phyloP scores from a whole-genome alignment of 2,797 vertebrate genomes.

The Tragelaphus eurycerus region DNA sequence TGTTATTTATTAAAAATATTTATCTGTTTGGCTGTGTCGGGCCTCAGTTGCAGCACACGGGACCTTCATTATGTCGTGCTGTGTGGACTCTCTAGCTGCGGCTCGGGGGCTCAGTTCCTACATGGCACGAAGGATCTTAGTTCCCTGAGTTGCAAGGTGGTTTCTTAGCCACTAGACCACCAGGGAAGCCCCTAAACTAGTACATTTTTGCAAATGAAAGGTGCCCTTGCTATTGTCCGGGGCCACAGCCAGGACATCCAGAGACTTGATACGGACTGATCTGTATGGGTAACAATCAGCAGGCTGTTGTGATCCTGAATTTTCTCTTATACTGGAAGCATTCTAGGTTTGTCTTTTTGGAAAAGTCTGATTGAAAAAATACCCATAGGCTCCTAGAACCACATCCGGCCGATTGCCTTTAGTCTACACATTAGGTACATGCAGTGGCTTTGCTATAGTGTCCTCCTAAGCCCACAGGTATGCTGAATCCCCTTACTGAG shows the following conservation, averaged over 20 bases:
- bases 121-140: neutral
- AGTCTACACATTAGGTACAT: neutral
- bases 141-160: neutral
- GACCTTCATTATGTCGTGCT: neutral
- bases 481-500: neutral
- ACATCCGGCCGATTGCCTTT: neutral
- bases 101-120: neutral
- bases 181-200: neutral
- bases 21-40: neutral
- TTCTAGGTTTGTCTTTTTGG: neutral
- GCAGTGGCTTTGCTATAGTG: fast-evolving
- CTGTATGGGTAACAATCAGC: neutral
- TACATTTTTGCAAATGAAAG: neutral
- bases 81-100: fast-evolving
- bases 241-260: fast-evolving
- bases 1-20: neutral
- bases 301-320: neutral
- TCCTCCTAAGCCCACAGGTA: neutral
- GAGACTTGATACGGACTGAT: neutral
- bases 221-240: neutral
- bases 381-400: neutral
- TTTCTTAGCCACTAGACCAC: neutral
- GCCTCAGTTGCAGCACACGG: neutral
- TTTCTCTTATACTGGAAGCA: neutral
- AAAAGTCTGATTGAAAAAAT: neutral